phyloP scores from a whole-genome alignment of 1,140 invertebrate genomes.

The Cydia pomonella region DNA sequence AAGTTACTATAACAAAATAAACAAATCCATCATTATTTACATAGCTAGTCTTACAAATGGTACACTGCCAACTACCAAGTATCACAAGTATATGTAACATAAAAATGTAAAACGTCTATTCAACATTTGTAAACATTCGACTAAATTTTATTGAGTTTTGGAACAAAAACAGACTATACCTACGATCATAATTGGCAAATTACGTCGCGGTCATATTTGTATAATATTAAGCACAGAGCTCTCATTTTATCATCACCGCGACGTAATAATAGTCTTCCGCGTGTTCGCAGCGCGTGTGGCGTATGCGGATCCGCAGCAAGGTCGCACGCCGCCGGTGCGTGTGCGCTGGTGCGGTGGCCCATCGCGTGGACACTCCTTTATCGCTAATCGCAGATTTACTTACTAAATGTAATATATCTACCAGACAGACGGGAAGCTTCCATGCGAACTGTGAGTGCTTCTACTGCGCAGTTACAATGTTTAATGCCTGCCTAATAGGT shows the following conservation, averaged over 20 bases:
- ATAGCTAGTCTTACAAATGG: too few species aligned
- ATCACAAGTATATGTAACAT: background rate
- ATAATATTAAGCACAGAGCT: conserved; percentile 24
- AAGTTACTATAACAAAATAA: too few species aligned
- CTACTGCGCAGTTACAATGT: conserved; percentile 54
- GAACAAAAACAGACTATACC: background rate
- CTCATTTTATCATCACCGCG: conserved; percentile 15
- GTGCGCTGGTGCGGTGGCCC: conserved; percentile 39
- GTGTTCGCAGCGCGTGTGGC: conserved; percentile 41
- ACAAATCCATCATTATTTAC: too few species aligned
- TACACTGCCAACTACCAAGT: too few species aligned
- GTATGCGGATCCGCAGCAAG: conserved; percentile 47
- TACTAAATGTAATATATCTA: background rate
- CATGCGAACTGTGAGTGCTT: conserved; percentile 27
- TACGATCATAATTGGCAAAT: background rate
- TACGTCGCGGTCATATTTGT: conserved; percentile 27
- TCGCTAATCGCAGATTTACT: background rate
- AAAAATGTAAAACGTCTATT: background rate
- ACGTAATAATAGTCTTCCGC: conserved; percentile 40
- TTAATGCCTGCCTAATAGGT: conserved; percentile 47
- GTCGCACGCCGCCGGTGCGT: conserved; percentile 48
- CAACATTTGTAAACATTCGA: background rate
- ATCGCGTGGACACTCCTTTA: conserved; percentile 2
- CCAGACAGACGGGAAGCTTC: conserved; percentile 8
- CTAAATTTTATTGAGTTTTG: background rate